A percentile compares a stretch with the other conserved stretches of the same genome.
Evolutionary conservation across 2,113 vertebrate species (phyloP).

Genomic region (Nycticorax nycticorax): DNA sequence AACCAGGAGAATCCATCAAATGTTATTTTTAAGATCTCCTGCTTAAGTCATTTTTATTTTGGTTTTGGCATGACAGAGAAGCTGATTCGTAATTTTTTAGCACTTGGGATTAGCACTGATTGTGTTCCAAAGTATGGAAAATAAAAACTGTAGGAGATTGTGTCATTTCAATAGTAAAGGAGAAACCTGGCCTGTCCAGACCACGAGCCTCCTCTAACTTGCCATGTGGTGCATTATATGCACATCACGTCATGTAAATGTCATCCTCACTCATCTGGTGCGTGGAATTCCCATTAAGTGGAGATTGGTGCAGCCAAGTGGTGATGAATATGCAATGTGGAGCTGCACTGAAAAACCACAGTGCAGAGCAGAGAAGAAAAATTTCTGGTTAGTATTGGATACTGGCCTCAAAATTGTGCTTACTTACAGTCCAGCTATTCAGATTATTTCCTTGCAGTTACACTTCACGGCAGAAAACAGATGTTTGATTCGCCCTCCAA

Average conservation of each 20-base stretch:
- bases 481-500: slow-evolving; percentile 19
- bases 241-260: slow-evolving; percentile 24
- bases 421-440: neutral
- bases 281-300: slow-evolving; percentile 44
- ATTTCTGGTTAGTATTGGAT: neutral
- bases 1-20: neutral
- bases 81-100: neutral
- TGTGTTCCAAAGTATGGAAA: neutral
- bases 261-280: slow-evolving; percentile 7
- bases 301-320: neutral
- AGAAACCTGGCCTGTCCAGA: neutral
- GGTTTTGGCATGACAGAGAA: neutral
- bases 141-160: neutral
- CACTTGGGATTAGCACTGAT: neutral
- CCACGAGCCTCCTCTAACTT: neutral
- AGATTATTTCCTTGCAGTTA: slow-evolving; percentile 1
- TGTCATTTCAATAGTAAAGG: neutral
- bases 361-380: neutral
- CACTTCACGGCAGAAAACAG: slow-evolving; percentile 1
- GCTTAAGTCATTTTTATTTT: neutral
- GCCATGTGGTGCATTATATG: slow-evolving; percentile 15
- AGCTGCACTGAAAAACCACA: neutral
- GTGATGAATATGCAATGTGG: slow-evolving; percentile 27
- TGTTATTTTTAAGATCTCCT: neutral
- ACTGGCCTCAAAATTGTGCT: neutral